Evolutionary conservation across 2,888 invertebrate genomes (phyloP).

Genomic region (Agrochola circellaris): DNA sequence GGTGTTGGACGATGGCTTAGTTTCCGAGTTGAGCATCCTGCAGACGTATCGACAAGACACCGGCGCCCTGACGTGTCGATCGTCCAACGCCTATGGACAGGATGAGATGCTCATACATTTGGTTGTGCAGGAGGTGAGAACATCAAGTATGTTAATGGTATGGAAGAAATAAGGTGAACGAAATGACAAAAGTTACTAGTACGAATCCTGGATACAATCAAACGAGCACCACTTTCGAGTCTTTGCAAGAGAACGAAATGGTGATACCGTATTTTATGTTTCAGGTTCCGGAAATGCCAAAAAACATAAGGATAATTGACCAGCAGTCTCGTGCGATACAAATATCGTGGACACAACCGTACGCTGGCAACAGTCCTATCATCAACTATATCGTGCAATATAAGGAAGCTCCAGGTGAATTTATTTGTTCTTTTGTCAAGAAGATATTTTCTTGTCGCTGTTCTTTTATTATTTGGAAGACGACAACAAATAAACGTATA

Average conservation of each 20-base stretch:
- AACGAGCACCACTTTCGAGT: not conserved
- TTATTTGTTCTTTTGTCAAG: slow-evolving; percentile 23
- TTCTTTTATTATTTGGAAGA: slow-evolving; percentile 4
- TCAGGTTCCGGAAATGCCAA: slow-evolving; percentile 96
- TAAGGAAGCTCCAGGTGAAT: slow-evolving; percentile 94
- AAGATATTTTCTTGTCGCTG: not conserved
- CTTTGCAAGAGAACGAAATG: not conserved
- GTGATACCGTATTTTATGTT: not conserved
- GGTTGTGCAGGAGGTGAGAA: slow-evolving; percentile 95
- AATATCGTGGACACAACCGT: slow-evolving; percentile 97
- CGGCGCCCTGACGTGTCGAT: slow-evolving; percentile 96
- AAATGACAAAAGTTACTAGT: not conserved
- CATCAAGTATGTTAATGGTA: not conserved
- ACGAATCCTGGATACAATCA: not conserved
- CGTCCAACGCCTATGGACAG: slow-evolving; percentile 96
- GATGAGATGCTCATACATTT: slow-evolving; percentile 97
- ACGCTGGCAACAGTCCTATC: slow-evolving; percentile 97
- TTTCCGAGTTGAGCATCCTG: slow-evolving; percentile 96
- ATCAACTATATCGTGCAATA: slow-evolving; percentile 97
- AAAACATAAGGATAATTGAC: slow-evolving; percentile 95
- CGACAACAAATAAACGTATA: not conserved
- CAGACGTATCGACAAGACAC: slow-evolving; percentile 97
- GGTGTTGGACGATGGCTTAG: slow-evolving; percentile 94
- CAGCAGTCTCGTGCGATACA: slow-evolving; percentile 96
- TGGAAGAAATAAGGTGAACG: not conserved